Base-by-base conservation (phyloP, 1,140 invertebrate species). In the Polypedilum vanderplanki region DNA sequence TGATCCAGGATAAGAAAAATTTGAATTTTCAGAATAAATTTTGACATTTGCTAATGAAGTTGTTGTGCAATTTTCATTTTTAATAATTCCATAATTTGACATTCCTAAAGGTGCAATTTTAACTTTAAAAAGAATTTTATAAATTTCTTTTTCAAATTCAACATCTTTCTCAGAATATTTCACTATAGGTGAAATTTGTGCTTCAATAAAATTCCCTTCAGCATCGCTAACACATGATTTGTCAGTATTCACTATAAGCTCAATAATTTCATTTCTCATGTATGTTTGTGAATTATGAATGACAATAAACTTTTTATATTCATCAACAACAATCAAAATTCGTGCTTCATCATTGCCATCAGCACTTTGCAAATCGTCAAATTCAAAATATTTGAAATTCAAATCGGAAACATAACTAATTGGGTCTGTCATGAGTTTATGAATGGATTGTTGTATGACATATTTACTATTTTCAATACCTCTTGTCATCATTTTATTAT, bases 401-500 rank as follows among this genome's bases (percentile, higher is more conserved):
- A 76, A 82, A 33, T 82, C 81, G 1, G 81, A 79, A 77, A 78
- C 79, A 41, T 83, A 83, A 46, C 82, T 81, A 76, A 78, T 79
- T 0, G 86, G 84, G 75, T 87, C 84, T 40, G 86, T 85, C 0
- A 87, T 79, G 3, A 88, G 82, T 77, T 87, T 85, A 80, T 90
- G 87, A 0, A 88, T 84, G 9, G 87, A 85, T 78, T 88, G 87
- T 77, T 91, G 89, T 75, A 92, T 89, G 3, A 91, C 85, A 64
- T 86, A 85, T 78, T 91, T 88, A 77, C 85, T 85, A 76, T 85
- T 82, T 76, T 87, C 84, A 67, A 93, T 86, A 7, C 89, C 88
- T 74, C 82, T 79, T 40, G 88, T 78, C 86, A 93, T 86, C 84
- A 83, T 96, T 76, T 90, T 86, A 33, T 92, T 95, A 85, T 99